These are phyloP conservation scores for Drosophila kambysellisi DNA, from an alignment of 2,888 invertebrate genomes.

Conservation along the genomic window DNA sequence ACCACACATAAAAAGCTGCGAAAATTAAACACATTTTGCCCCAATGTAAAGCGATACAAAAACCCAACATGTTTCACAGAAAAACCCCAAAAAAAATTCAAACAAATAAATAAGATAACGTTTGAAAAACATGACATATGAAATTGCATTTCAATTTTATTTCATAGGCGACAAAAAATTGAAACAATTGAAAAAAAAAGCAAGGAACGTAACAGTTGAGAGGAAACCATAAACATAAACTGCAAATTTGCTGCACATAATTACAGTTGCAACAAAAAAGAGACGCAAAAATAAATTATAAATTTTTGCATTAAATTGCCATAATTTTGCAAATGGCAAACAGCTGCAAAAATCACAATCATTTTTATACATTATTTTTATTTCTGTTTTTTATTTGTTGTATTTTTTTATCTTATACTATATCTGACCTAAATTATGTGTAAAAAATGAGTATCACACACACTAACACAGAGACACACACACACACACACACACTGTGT, in stretches of 20 bases:
- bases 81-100: not conserved
- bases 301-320: constrained; percentile 55
- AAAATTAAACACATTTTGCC: not conserved
- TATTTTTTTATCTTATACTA: constrained; percentile 1
- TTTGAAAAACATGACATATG: constrained; percentile 27
- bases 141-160: constrained; percentile 45
- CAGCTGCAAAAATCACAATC: constrained; percentile 44
- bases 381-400: constrained; percentile 2
- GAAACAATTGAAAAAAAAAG: not conserved
- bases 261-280: constrained; percentile 5
- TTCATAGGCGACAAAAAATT: constrained; percentile 3
- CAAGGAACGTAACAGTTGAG: constrained; percentile 9
- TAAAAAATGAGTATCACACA: constrained; percentile 13
- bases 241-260: constrained; percentile 40
- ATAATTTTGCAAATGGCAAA: constrained; percentile 40
- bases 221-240: constrained; percentile 61
- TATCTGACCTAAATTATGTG: constrained; percentile 43
- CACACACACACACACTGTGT: not conserved
- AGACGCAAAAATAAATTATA: constrained; percentile 31
- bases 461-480: not conserved
- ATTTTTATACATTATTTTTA: not conserved
- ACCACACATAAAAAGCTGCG: not conserved
- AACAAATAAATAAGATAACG: not conserved
- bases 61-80: not conserved
- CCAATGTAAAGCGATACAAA: not conserved